Evolutionary conservation across 2,113 vertebrate genomes (phyloP).

Genomic region (Chlorodrepanis virens): DNA sequence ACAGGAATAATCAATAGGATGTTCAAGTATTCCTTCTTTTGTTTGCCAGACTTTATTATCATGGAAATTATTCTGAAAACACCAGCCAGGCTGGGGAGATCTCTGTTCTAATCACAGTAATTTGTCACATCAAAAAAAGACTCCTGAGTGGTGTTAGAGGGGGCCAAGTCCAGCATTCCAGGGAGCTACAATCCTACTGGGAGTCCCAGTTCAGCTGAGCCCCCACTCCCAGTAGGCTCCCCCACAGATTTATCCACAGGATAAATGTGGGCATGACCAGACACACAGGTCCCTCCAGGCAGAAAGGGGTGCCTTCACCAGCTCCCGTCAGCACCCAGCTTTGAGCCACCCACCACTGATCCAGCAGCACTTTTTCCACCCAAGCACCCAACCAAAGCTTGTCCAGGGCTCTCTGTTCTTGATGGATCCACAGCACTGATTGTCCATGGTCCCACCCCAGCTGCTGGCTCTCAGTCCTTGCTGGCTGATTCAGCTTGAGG

Average conservation of each 20-base stretch:
- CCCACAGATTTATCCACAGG: too few species aligned
- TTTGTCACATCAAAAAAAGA: not conserved
- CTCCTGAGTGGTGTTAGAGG: not conserved
- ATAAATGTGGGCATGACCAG: not conserved
- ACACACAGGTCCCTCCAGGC: not conserved
- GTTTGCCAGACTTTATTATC: not conserved
- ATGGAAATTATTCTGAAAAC: not conserved
- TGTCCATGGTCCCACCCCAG: not conserved
- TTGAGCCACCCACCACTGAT: not conserved
- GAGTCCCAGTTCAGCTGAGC: not conserved
- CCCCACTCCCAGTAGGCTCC: rapidly evolving
- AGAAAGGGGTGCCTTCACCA: not conserved
- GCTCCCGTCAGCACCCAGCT: not conserved
- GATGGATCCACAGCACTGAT: not conserved
- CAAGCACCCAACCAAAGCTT: not conserved
- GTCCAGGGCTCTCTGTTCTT: not conserved
- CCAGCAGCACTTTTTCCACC: not conserved
- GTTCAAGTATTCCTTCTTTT: not conserved
- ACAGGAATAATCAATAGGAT: not conserved
- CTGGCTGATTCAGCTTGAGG: not conserved
- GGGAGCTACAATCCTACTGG: not conserved
- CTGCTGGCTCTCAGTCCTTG: not conserved
- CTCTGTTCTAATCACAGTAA: not conserved
- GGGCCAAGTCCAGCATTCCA: not conserved
- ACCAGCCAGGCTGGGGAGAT: not conserved